phyloP scores from a whole-genome alignment of 2,888 invertebrate genomes.

The Geotrupes spiniger region DNA sequence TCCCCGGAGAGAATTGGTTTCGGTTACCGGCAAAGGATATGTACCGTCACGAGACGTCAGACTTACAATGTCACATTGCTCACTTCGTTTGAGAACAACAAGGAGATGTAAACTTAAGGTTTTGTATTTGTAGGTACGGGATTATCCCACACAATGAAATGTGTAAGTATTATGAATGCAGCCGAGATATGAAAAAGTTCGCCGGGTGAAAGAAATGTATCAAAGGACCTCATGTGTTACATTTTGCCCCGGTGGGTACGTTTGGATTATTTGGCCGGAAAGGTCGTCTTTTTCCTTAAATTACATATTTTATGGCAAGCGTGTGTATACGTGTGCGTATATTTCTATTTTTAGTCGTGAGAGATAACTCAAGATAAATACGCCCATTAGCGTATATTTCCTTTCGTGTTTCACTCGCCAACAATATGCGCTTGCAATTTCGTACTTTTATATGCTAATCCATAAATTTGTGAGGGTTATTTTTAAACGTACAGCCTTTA shows the following conservation, averaged over 20 bases:
- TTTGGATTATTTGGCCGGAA: no score
- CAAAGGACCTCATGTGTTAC: no score
- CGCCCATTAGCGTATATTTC: no score
- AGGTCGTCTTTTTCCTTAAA: no score
- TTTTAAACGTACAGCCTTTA: background rate
- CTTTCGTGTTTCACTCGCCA: no score
- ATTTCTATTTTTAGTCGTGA: no score
- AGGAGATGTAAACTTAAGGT: slow-evolving; percentile 8
- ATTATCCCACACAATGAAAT: slow-evolving; percentile 29
- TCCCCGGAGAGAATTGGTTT: slow-evolving; percentile 26
- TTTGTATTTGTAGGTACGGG: slow-evolving; percentile 22
- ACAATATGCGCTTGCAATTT: no score
- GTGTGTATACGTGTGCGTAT: no score
- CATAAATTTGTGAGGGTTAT: slow-evolving; percentile 4
- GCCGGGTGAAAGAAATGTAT: slow-evolving; percentile 22
- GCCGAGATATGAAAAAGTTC: slow-evolving; percentile 29
- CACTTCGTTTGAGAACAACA: slow-evolving; percentile 27
- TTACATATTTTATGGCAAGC: no score
- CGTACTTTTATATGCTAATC: slow-evolving; percentile 10
- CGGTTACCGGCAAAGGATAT: slow-evolving; percentile 25
- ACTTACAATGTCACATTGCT: slow-evolving; percentile 30
- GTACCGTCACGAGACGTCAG: slow-evolving; percentile 26
- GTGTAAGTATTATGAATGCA: slow-evolving; percentile 22
- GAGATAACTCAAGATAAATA: no score
- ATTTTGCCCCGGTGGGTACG: no score